phyloP scores from a whole-genome alignment of 2,888 invertebrate species.

The Antheraea assamensis region DNA sequence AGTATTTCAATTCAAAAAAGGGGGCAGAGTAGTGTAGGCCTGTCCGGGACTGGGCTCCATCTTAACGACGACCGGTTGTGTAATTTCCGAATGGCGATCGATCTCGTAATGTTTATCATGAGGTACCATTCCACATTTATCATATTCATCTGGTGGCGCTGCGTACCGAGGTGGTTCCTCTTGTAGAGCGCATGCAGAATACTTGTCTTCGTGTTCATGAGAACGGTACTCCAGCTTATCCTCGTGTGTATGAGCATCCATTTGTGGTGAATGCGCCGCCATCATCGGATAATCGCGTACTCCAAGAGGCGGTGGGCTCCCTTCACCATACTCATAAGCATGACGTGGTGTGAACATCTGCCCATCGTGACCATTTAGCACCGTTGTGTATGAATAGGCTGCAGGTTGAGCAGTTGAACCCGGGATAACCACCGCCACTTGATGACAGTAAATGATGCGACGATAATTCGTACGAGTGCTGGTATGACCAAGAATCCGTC shows the following conservation, averaged over 20 bases:
- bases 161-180: conserved; percentile 82
- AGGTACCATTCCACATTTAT: conserved; percentile 81
- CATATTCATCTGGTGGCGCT: conserved; percentile 82
- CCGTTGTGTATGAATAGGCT: conserved; percentile 85
- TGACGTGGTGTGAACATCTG: conserved; percentile 87
- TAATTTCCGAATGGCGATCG: conserved; percentile 70
- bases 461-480: conserved; percentile 89
- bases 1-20: conserved; percentile 89
- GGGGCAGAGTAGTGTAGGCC: conserved; percentile 87
- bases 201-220: conserved; percentile 76
- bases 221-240: conserved; percentile 72
- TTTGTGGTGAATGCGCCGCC: conserved; percentile 83
- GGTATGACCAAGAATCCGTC: conserved; percentile 91
- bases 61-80: conserved; percentile 78
- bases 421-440: conserved; percentile 84
- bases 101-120: conserved; percentile 76
- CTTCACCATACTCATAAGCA: conserved; percentile 81
- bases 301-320: conserved; percentile 84
- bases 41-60: conserved; percentile 82
- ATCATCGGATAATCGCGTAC: conserved; percentile 85
- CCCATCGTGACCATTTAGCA: conserved; percentile 87
- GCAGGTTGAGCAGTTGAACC: conserved; percentile 83
- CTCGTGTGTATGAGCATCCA: conserved; percentile 80
- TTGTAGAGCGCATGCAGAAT: conserved; percentile 72
- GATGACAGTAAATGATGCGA: conserved; percentile 89